phyloP scores from a whole-genome alignment of 2,797 vertebrate genomes.

The Gila robusta region DNA sequence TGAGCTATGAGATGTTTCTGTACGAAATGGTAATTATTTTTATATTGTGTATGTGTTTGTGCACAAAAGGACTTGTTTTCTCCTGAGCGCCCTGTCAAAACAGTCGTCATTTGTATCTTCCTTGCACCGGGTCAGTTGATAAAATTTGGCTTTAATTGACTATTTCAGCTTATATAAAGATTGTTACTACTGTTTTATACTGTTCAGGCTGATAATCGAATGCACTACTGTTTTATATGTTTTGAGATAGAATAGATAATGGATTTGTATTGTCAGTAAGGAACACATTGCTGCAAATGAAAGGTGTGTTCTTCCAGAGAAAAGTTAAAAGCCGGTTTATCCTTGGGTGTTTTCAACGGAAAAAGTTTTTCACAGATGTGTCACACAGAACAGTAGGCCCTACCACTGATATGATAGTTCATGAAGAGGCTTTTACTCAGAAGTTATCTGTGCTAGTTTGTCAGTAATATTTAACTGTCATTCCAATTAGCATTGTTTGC shows the following conservation, averaged over 20 bases:
- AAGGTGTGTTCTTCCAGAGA: conserved; percentile 8
- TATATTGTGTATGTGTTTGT: neutral
- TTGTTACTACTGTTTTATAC: neutral
- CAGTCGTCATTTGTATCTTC: neutral
- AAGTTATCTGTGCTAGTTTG: neutral
- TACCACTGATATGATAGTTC: neutral
- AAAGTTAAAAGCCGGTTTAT: neutral
- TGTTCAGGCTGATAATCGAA: neutral
- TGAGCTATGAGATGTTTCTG: neutral
- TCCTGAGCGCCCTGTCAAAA: neutral
- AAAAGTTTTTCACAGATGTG: neutral
- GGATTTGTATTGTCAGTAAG: neutral
- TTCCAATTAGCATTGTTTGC: neutral
- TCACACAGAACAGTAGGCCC: neutral
- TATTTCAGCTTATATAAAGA: neutral
- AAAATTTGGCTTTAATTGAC: neutral
- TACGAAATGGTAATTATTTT: neutral
- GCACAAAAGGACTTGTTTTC: neutral
- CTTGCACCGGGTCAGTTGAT: neutral
- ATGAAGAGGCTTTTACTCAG: neutral
- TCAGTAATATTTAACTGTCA: neutral
- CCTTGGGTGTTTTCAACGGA: neutral
- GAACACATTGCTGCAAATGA: neutral
- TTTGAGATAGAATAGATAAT: neutral
- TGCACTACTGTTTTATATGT: neutral